Evolutionary conservation across 2,113 vertebrate species (phyloP), one percentile per base, ranked within the genome.

Genomic region (Chloebia gouldiae): DNA sequence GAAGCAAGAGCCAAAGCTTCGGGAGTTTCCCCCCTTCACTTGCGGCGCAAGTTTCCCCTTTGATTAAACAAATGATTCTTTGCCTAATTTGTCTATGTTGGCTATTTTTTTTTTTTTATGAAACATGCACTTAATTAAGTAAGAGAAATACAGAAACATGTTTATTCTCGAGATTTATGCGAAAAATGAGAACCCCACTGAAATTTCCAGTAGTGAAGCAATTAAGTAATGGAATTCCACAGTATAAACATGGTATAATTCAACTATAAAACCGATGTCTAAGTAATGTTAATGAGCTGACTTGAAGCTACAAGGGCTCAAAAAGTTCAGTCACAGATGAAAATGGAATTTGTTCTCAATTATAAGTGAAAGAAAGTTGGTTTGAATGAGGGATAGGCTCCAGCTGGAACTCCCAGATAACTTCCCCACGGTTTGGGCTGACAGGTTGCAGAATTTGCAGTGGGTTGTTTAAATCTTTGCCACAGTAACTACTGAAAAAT

Each of bases 151-250:
- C 86, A 93, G 96, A 85, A 96, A 88, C 78, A 78, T 75, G 95
- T 92, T 88, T 66, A 53, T 94, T 91, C 94, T 85, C 49, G 64
- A 93, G 95, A 96, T 93, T 96, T 93, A 95, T 95, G 94, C 35
- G 84, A 92, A 95, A 96, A 91, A 47, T 12, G 93, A 97, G 96
- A 96, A 95, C 80, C 94, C 94, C 94, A 91, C 86, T 77, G 97
- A 97, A 97, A 96, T 97, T 96, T 96, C 97, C 92, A 97, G 97
- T 92, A 96, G 97, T 89, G 95, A 95, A 92, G 94, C 97, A 95
- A 95, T 96, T 95, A 97, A 97, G 95, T 93, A 92, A 93, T 92
- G 94, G 95, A 93, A 96, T 97, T 96, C 96, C 66, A 56, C 92
- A 85, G 77, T 95, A 92, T 86, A 94, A 96, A 96, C 91, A 86